Evolutionary conservation across 2,797 vertebrate genomes (phyloP).

Genomic region (Falco novaeseelandiae): DNA sequence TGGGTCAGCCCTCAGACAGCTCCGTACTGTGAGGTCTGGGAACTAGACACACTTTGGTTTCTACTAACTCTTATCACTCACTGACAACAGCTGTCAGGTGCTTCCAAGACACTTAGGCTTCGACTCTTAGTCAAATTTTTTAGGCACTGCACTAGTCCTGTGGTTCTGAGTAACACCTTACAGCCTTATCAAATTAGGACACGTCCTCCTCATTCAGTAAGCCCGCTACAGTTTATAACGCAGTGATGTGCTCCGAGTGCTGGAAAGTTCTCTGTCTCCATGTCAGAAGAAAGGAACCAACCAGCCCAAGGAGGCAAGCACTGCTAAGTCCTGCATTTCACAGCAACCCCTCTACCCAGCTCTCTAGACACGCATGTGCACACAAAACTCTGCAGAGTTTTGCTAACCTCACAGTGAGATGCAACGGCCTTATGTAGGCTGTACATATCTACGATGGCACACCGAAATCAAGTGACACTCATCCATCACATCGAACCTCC

Average conservation of each 20-base stretch:
- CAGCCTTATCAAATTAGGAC: not conserved
- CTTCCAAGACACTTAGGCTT: not conserved
- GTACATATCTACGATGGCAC: not conserved
- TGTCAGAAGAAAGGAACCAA: not conserved
- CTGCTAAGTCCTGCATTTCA: not conserved
- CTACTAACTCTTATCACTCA: not conserved
- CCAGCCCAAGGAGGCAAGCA: not conserved
- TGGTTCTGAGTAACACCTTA: not conserved
- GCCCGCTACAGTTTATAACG: rapidly evolving
- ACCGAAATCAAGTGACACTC: not conserved
- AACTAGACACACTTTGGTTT: rapidly evolving
- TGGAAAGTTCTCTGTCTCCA: rapidly evolving
- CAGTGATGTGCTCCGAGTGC: rapidly evolving
- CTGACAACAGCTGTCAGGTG: not conserved
- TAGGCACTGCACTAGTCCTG: not conserved
- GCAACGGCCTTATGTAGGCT: not conserved
- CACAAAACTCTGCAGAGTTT: not conserved
- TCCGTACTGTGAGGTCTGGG: not conserved
- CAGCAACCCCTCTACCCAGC: rapidly evolving
- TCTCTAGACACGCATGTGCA: rapidly evolving
- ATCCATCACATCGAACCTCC: not conserved
- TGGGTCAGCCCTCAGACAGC: not conserved
- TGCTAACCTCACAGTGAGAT: not conserved
- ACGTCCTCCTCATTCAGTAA: not conserved
- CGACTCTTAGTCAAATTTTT: not conserved